phyloP scores from a whole-genome alignment of 1,140 invertebrate genomes.

The Pachypeltis micranthus region DNA sequence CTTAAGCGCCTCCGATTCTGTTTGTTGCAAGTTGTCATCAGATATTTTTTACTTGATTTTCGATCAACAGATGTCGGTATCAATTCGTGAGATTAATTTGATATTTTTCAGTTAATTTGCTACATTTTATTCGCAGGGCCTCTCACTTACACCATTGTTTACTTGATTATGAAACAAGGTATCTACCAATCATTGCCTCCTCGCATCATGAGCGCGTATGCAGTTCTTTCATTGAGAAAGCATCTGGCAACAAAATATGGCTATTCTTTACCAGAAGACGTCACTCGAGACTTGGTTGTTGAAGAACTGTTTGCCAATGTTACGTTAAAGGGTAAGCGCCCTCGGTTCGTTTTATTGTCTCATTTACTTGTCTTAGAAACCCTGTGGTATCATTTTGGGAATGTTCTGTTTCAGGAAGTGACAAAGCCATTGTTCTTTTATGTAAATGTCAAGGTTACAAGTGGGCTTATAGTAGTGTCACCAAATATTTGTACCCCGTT shows the following conservation, averaged over 20 bases:
- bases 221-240: not conserved
- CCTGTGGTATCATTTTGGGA: not conserved
- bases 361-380: not conserved
- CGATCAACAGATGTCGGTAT: no score
- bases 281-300: not conserved
- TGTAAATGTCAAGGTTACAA: not conserved
- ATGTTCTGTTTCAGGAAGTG: not conserved
- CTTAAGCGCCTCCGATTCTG: no score
- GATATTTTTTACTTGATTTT: no score
- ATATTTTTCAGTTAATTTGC: not conserved
- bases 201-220: not conserved
- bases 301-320: not conserved
- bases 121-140: not conserved
- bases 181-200: not conserved
- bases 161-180: slow-evolving; percentile 1
- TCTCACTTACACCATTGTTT: not conserved
- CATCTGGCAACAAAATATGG: not conserved
- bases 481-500: not conserved
- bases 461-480: not conserved
- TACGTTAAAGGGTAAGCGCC: not conserved
- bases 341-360: no score
- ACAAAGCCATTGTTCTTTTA: not conserved
- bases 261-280: not conserved
- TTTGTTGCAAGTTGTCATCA: no score
- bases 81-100: not conserved